Conservation (phyloP, 2,888 invertebrate genomes). For the Tuta absoluta region DNA sequence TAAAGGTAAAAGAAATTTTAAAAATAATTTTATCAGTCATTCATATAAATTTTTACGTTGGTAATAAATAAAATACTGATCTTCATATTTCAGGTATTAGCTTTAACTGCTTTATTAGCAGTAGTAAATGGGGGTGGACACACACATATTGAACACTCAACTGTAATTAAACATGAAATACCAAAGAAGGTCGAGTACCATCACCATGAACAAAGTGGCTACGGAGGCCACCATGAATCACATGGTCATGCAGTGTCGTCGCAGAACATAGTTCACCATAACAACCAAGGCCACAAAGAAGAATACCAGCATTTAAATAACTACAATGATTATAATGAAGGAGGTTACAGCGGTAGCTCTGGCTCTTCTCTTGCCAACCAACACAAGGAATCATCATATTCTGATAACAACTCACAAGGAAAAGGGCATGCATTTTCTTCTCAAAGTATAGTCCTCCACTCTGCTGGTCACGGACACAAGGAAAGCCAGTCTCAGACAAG, state of each 20-base stretch:
- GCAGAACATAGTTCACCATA: conserved; percentile 50
- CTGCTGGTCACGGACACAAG: conserved; percentile 10
- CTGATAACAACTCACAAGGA: conserved; percentile 1
- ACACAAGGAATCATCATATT: conserved; percentile 12
- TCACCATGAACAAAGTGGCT: conserved; percentile 1
- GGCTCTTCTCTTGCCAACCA: conserved; percentile 13
- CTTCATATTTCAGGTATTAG: conserved; percentile 44
- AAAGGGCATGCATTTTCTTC: conserved; percentile 13
- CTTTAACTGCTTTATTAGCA: conserved; percentile 40
- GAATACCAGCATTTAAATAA: not conserved
- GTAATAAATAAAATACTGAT: not conserved
- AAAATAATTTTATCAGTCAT: not conserved
- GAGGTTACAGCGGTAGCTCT: not conserved
- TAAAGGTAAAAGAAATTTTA: conserved; percentile 37
- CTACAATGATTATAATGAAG: too few relatives aligned
- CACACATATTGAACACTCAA: conserved; percentile 47
- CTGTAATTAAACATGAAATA: conserved; percentile 51
- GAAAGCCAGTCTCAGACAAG: conserved; percentile 31
- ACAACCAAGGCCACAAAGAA: conserved; percentile 16
- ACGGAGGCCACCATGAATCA: conserved; percentile 32
- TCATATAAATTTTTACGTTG: not conserved
- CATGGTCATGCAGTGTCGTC: conserved; percentile 48
- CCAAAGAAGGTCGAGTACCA: conserved; percentile 40
- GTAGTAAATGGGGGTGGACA: conserved; percentile 50
- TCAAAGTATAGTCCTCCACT: conserved; percentile 16